A percentile compares a stretch with the other conserved stretches of the same genome.
These are phyloP conservation scores for Aurelia coerulea DNA, from an alignment of 30 jellyfish, hydroid and myxozoan species.

Conservation along the genomic window DNA sequence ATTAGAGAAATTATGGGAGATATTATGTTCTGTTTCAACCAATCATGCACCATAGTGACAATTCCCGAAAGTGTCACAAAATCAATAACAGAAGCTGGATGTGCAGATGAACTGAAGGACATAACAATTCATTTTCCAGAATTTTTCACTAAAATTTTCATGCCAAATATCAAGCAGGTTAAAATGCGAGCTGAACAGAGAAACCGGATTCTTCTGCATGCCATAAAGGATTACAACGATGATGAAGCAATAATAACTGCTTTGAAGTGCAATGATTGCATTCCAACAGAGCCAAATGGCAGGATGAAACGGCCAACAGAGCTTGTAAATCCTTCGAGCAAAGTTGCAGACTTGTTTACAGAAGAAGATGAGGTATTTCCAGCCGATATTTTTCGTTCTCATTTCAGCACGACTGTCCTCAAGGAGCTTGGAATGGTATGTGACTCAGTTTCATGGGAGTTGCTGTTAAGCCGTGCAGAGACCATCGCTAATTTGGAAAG, in stretches of 20 bases:
- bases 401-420: background rate
- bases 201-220: background rate
- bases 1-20: background rate
- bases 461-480: slow-evolving; percentile 50
- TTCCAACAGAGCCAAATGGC: slow-evolving; percentile 54
- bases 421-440: slow-evolving; percentile 52
- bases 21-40: background rate
- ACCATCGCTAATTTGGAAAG: slow-evolving; percentile 3
- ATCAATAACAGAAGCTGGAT: slow-evolving; percentile 24
- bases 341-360: slow-evolving; percentile 50
- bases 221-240: background rate
- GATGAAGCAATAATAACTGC: background rate
- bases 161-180: background rate
- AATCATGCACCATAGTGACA: background rate
- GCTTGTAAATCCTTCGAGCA: slow-evolving; percentile 52
- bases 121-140: slow-evolving; percentile 7
- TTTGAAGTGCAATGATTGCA: background rate
- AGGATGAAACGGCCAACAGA: slow-evolving; percentile 22
- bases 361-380: slow-evolving; percentile 79
- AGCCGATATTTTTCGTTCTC: background rate
- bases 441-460: slow-evolving; percentile 29
- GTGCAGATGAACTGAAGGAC: background rate
- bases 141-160: slow-evolving; percentile 29
- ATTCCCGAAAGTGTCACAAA: slow-evolving; percentile 14
- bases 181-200: background rate